Conservation (phyloP, 2,888 invertebrate genomes). For the Coelinius sp. region DNA sequence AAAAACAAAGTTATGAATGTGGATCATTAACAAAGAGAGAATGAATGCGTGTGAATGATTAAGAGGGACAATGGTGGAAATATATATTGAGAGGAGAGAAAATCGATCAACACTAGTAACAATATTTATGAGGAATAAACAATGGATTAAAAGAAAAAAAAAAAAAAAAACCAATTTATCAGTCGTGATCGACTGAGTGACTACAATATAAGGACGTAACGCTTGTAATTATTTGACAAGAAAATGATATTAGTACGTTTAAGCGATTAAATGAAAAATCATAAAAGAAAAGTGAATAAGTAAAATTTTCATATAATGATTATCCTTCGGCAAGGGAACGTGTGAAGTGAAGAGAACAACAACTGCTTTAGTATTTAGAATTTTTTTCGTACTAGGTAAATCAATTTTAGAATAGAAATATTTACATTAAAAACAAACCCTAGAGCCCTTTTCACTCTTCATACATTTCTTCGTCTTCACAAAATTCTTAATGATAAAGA, state of each 20-base stretch:
- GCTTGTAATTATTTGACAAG: conserved; percentile 68
- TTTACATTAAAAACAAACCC: conserved; percentile 48
- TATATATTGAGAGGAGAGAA: conserved; percentile 36
- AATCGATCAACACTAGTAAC: conserved; percentile 38
- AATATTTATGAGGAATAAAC: conserved; percentile 34
- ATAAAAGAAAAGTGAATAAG: conserved; percentile 59
- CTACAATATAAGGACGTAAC: conserved; percentile 66
- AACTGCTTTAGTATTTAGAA: conserved; percentile 63
- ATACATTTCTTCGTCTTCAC: conserved; percentile 39
- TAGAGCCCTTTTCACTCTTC: conserved; percentile 40
- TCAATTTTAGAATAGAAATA: conserved; percentile 44
- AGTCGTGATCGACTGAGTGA: conserved; percentile 57
- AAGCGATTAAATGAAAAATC: conserved; percentile 62
- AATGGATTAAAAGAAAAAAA: conserved; percentile 9
- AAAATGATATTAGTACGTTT: conserved; percentile 69
- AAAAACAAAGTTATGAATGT: conserved; percentile 16
- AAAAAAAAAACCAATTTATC: conserved; percentile 22
- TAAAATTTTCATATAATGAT: conserved; percentile 68
- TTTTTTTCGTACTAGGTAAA: conserved; percentile 54
- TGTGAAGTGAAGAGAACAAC: conserved; percentile 22
- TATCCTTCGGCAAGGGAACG: conserved; percentile 56
- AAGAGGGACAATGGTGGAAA: conserved; percentile 41
- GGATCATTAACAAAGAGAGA: conserved; percentile 40
- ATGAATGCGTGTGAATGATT: conserved; percentile 35
- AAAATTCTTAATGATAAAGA: conserved; percentile 30